A percentile compares a stretch with the other conserved stretches of the same genome.
phyloP scores from a whole-genome alignment of 2,797 vertebrate genomes.

The Oreochromis grahami region DNA sequence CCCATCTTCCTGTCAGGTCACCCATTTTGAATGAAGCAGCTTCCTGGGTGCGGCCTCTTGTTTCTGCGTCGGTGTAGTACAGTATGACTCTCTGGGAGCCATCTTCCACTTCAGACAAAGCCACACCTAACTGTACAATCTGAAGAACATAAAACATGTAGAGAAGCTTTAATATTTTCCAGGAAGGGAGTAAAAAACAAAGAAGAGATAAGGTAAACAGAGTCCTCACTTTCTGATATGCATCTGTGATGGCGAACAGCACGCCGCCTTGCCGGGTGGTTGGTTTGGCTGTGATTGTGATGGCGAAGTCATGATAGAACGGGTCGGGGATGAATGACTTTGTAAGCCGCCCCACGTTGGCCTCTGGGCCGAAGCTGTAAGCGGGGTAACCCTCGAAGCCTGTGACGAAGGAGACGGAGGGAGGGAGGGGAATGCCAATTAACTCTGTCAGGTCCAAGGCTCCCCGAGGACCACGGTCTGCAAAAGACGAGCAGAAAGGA shows the following conservation, averaged over 20 bases:
- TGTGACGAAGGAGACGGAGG: constrained; percentile 88
- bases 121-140: constrained; percentile 87
- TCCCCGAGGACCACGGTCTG: constrained; percentile 76
- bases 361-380: constrained; percentile 86
- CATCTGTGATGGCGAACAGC: constrained; percentile 90
- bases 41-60: constrained; percentile 73
- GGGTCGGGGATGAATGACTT: constrained; percentile 84
- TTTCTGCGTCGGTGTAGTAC: constrained; percentile 87
- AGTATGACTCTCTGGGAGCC: constrained; percentile 83
- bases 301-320: constrained; percentile 86
- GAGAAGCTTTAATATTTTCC: not conserved
- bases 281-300: constrained; percentile 83
- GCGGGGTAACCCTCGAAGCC: constrained; percentile 93
- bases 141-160: not conserved
- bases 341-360: constrained; percentile 89
- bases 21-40: constrained; percentile 89
- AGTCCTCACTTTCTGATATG: constrained; percentile 80
- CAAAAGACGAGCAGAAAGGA: not conserved
- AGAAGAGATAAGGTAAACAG: rapidly evolving
- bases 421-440: constrained; percentile 92
- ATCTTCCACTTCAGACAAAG: constrained; percentile 84
- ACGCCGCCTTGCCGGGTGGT: constrained; percentile 80
- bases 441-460: constrained; percentile 89
- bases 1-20: constrained; percentile 89
- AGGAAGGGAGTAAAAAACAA: not conserved